Base-by-base conservation (phyloP, 2,888 invertebrate genomes). In the Calliphora vomitoria region DNA sequence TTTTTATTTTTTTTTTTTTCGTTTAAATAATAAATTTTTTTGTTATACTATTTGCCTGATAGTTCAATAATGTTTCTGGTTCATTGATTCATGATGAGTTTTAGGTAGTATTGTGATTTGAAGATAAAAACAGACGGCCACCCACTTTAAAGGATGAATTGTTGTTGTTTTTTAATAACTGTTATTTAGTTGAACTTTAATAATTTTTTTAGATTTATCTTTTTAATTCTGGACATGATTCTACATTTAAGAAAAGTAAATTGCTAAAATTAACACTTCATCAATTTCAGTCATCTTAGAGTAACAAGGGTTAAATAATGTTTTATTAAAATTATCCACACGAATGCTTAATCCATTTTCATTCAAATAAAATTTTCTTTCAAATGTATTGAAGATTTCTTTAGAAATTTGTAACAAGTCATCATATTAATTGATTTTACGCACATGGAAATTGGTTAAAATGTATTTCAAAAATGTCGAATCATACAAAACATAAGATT, bases 41-140 rank as follows among this genome's bases (percentile, higher is more conserved):
- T 53, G 66, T 31, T 76, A 3, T 10, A 66, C 64, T 66, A 75
- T 82, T 69, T 82, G 58, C 38, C 44, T 78, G 41, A 62, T 69
- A 82, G 74, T 86, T 79, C 38, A 83, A 80, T 68, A 83, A 86
- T 80, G 84, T 87, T 64, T 84, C 60, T 81, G 68, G 72, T 84
- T 87, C 84, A 84, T 68, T 84, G 87, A 78, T 55, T 87, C 50
- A 78, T 82, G 72, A 62, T 84, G 72, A 58, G 41, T 82, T 62
- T 76, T 78, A 58, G 68, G 74, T 53, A 15, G 55, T 41, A 41
- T 69, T 64, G 47, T 55, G 64, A 69, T 75, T 79, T 75, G 3
- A 74, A 53, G 31, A 35, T 5, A 13, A 31, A 68, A 31, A 35
- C 31, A 71, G 35, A 13, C 8, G 66, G n/a, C 74, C 79, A 74